phyloP scores from a whole-genome alignment of 2,888 invertebrate genomes.

The Aleiodes testaceus region DNA sequence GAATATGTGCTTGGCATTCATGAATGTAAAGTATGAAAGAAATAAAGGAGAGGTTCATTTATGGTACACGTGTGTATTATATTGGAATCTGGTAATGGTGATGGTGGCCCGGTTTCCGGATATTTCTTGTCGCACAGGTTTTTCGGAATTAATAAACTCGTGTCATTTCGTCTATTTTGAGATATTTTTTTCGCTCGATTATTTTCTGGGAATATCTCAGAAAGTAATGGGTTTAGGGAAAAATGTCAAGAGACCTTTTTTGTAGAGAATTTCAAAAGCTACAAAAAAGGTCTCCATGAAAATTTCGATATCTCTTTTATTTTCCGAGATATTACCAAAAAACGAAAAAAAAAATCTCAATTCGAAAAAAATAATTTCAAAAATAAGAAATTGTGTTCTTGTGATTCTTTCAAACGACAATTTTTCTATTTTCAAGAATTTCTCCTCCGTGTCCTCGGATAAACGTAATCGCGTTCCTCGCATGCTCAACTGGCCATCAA shows the following conservation, averaged over 20 bases:
- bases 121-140: slow-evolving; percentile 7
- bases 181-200: too few species aligned
- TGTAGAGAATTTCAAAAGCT: too few species aligned
- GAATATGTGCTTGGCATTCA: slow-evolving; percentile 8
- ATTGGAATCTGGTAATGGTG: slow-evolving; percentile 56
- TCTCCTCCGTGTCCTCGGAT: slow-evolving; percentile 27
- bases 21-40: neutral
- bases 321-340: too few species aligned
- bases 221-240: too few species aligned
- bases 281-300: too few species aligned
- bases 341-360: too few species aligned
- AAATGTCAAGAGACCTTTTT: too few species aligned
- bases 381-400: neutral
- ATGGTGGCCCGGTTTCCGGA: slow-evolving; percentile 47
- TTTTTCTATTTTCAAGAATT: slow-evolving; percentile 10
- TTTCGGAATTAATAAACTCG: too few species aligned
- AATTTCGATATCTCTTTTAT: too few species aligned
- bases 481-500: slow-evolving; percentile 30
- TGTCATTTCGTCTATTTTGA: too few species aligned
- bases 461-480: slow-evolving; percentile 9
- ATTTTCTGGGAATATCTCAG: too few species aligned
- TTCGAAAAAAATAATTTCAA: too few species aligned
- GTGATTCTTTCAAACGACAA: neutral
- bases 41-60: slow-evolving; percentile 18
- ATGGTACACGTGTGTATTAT: slow-evolving; percentile 41